These are phyloP conservation scores for Drosophila maculinotata DNA, from an alignment of 2,888 invertebrate genomes.

Conservation along the genomic window DNA sequence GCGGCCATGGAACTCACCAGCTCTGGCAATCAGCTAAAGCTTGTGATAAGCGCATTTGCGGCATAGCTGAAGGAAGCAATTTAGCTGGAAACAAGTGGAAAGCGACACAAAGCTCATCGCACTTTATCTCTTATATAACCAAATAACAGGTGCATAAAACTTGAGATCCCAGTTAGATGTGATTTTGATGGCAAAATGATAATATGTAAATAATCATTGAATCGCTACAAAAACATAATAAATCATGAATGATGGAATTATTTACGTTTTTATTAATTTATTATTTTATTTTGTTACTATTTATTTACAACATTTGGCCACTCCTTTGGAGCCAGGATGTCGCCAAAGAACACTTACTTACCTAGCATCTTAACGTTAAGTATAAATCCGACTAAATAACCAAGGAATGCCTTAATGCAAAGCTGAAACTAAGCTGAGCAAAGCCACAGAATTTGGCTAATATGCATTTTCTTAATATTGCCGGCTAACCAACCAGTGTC, in stretches of 20 bases:
- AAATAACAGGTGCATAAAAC: slow-evolving; percentile 3
- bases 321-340: too few species aligned
- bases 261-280: neutral
- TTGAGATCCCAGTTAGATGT: too few species aligned
- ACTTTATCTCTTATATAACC: neutral
- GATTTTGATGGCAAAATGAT: neutral
- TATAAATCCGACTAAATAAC: neutral
- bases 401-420: slow-evolving; percentile 14
- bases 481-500: slow-evolving; percentile 22
- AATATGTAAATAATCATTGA: too few species aligned
- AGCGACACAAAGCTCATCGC: slow-evolving; percentile 2
- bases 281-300: too few species aligned
- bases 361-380: neutral
- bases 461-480: slow-evolving; percentile 46
- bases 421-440: slow-evolving; percentile 11
- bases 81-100: slow-evolving; percentile 9
- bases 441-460: slow-evolving; percentile 32
- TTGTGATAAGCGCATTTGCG: slow-evolving; percentile 55
- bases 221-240: too few species aligned
- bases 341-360: neutral
- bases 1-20: slow-evolving; percentile 27
- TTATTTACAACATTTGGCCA: too few species aligned
- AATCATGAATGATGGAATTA: too few species aligned
- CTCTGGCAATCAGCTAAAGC: slow-evolving; percentile 51
- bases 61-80: slow-evolving; percentile 20